Evolutionary conservation across 2,888 invertebrate species (phyloP), one percentile per base, ranked within the genome.

Genomic region (Eubasilissa splendida): DNA sequence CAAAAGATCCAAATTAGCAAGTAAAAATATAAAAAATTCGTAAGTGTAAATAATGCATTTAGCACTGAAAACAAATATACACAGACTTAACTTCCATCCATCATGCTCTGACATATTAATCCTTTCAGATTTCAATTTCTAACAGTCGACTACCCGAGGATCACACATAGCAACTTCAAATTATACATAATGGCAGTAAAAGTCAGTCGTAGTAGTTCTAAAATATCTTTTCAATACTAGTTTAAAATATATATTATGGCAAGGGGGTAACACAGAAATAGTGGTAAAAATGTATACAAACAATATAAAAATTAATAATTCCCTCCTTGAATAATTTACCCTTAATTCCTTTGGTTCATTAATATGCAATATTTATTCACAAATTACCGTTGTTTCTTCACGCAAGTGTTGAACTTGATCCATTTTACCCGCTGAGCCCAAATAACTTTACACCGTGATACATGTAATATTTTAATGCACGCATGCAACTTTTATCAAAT

Each of bases 231-330:
- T 60, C 42, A 42, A 42, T 42, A 42, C 42, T 42, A 42, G 12
- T 14, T n/a, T 60, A 60, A 22, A 60, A 60, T 22, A 58, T 22
- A n/a, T 31, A 65, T 31, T 65, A 65, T 65, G 65, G 65, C 65
- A 65, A 65, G 65, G 31, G 65, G 65, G 22, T 10, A 42, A 42
- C 42, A 42, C 42, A 42, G 42, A 42, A 42, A 42, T 42, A 42
- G 42, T 42, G 42, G 42, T 42, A 42, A 42, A 42, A 42, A 42
- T 42, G 42, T 42, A 42, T 42, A 42, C 42, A 42, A 42, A 42
- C 7, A 42, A 42, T 42, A 42, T 42, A 42, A 42, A 42, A 42
- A 42, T 42, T 60, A 11, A 60, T 22, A 22, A 22, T 22, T 1
- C 22, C 22, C 22, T 22, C 22, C 22, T 22, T 22, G 22, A 22